These are phyloP conservation scores for Dreissena polymorpha DNA, from an alignment of 1,140 invertebrate genomes.

Conservation along the genomic window DNA sequence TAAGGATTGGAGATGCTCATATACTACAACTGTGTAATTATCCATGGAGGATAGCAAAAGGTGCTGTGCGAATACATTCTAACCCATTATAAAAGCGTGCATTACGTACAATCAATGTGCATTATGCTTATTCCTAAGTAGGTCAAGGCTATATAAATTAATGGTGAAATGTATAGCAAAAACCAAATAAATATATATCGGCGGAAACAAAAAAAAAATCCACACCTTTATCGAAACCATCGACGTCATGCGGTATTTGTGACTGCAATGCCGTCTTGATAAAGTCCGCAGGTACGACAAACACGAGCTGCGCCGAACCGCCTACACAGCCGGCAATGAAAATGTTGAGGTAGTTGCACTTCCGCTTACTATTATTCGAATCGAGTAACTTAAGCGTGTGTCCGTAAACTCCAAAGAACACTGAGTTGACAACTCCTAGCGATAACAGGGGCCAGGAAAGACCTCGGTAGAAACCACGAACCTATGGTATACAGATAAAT, in stretches of 20 bases:
- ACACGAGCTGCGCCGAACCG: slow-evolving; percentile 83
- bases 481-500: slow-evolving; percentile 59
- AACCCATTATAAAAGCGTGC: no score
- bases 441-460: slow-evolving; percentile 85
- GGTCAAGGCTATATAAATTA: no score
- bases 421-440: slow-evolving; percentile 85
- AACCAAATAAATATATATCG: no score
- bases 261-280: slow-evolving; percentile 87
- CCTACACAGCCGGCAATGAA: slow-evolving; percentile 83
- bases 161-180: no score
- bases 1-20: no score
- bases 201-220: no score
- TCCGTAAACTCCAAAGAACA: slow-evolving; percentile 87
- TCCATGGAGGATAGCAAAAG: no score
- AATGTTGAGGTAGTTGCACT: slow-evolving; percentile 70
- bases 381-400: slow-evolving; percentile 79
- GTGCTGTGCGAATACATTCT: no score
- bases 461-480: slow-evolving; percentile 86
- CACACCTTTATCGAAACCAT: not conserved
- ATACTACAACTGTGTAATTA: no score
- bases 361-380: slow-evolving; percentile 75
- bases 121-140: no score
- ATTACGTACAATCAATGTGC: no score
- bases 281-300: slow-evolving; percentile 86
- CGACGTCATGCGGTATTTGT: slow-evolving; percentile 69